Evolutionary conservation across 2,113 vertebrate genomes (phyloP).

Genomic region (Alaudala cheleensis): DNA sequence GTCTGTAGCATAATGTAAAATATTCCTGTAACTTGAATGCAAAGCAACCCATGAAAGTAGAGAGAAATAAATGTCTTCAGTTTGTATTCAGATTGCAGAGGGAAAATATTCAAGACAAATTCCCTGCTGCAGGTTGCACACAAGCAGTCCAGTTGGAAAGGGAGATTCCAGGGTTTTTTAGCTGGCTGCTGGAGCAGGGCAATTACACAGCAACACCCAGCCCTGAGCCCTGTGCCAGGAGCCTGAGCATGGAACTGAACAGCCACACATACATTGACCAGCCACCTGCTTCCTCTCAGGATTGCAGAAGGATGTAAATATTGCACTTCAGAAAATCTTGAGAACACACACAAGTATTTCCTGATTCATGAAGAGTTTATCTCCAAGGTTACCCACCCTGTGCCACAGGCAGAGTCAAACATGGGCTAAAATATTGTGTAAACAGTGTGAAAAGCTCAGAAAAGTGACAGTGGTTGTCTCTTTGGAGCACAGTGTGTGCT

Average conservation of each 20-base stretch:
- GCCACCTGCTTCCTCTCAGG: constrained; percentile 27
- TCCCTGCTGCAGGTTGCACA: neutral
- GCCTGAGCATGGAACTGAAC: constrained; percentile 12
- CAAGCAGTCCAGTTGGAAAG: neutral
- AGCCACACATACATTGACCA: neutral
- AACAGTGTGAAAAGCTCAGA: neutral
- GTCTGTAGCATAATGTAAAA: neutral
- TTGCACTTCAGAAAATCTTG: neutral
- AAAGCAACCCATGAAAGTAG: neutral
- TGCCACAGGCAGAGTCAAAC: neutral
- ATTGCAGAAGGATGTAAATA: neutral
- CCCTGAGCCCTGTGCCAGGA: neutral
- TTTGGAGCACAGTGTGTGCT: neutral
- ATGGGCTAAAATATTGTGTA: neutral
- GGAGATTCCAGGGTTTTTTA: neutral
- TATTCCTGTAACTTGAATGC: neutral
- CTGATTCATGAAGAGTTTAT: constrained; percentile 33
- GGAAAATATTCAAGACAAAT: neutral
- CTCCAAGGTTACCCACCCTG: constrained; percentile 1
- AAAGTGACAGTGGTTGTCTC: neutral
- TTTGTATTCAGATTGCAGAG: neutral
- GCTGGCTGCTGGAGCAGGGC: neutral
- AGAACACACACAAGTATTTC: neutral
- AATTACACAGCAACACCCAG: neutral
- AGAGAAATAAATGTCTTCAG: neutral